phyloP scores from a whole-genome alignment of 2,113 vertebrate genomes.

The Echinops telfairi region DNA sequence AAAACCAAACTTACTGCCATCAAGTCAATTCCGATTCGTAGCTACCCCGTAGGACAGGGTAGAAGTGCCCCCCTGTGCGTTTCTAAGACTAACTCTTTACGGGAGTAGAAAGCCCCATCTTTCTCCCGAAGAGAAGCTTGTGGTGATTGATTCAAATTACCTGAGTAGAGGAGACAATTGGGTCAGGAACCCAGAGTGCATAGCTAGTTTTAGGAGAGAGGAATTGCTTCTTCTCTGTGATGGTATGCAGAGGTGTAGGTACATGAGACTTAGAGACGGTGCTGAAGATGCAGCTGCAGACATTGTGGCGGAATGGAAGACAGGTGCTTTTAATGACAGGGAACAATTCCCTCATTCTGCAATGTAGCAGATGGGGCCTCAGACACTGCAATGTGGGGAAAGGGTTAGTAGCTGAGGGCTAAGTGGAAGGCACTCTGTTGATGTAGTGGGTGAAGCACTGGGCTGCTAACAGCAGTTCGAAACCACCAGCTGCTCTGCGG shows the following conservation, averaged over 20 bases:
- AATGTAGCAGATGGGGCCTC: conserved; percentile 20
- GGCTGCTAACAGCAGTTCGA: too few species aligned
- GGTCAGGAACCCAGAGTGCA: neutral
- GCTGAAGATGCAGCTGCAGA: neutral
- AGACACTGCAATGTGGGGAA: neutral
- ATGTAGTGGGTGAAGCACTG: too few species aligned
- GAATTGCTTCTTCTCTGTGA: neutral
- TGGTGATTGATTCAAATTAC: neutral
- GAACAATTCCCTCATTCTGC: conserved; percentile 13
- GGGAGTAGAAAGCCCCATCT: too few species aligned
- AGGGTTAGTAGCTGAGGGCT: conserved; percentile 29
- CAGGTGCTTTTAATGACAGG: neutral
- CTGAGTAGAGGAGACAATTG: neutral
- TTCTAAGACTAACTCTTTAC: too few species aligned
- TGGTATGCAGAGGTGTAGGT: too few species aligned
- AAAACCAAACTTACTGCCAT: too few species aligned
- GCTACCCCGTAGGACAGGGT: too few species aligned
- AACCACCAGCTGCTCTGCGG: too few species aligned
- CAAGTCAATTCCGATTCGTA: too few species aligned
- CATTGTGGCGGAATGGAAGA: neutral
- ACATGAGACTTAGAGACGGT: neutral
- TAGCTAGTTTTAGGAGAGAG: neutral
- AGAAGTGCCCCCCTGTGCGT: too few species aligned
- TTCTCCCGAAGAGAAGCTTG: too few species aligned
- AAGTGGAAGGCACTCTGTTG: neutral